phyloP scores from a whole-genome alignment of 2,888 invertebrate genomes.

The Aelia acuminata region DNA sequence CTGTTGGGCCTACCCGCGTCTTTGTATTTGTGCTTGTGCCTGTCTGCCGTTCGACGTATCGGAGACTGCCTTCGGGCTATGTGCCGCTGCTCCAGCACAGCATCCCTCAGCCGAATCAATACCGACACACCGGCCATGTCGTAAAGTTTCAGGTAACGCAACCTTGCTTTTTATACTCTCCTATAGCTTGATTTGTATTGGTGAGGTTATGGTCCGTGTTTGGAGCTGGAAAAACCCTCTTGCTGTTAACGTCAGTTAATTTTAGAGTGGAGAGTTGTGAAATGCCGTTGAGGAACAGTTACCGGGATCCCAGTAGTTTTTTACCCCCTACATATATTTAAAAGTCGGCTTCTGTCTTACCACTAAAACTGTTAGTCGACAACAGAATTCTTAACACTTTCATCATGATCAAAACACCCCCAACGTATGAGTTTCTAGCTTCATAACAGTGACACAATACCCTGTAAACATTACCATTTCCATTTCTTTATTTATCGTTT shows the following conservation, averaged over 20 bases:
- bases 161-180: background rate
- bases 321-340: background rate
- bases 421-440: background rate
- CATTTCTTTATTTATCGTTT: background rate
- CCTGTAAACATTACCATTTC: no score
- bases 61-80: background rate
- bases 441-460: background rate
- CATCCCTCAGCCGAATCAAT: slow-evolving; percentile 47
- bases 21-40: background rate
- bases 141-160: slow-evolving; percentile 37
- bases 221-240: no score
- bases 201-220: background rate
- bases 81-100: slow-evolving; percentile 27
- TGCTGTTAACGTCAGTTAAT: background rate
- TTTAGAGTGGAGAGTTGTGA: background rate
- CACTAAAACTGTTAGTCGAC: background rate
- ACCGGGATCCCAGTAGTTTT: background rate
- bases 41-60: background rate
- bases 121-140: slow-evolving; percentile 40
- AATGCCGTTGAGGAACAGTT: background rate
- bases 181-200: background rate
- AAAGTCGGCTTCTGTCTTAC: background rate
- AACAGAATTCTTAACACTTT: background rate
- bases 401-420: background rate
- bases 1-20: background rate